Evolutionary conservation across 2,888 invertebrate species (phyloP), one percentile per base, ranked within the genome.

Genomic region (Gandaritis pyraliata): DNA sequence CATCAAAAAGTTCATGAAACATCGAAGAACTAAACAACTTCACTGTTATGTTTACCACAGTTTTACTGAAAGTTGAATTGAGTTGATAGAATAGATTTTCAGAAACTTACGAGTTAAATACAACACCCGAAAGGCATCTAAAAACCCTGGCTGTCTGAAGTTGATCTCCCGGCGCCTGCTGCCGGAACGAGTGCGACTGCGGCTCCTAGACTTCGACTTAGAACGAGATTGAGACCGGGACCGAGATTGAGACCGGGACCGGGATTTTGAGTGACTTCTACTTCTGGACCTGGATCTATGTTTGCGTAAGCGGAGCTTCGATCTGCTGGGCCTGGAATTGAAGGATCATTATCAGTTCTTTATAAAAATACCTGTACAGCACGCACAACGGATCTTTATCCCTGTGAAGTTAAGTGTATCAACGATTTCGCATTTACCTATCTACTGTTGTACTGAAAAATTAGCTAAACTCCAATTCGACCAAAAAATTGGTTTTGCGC

Each of bases 51-150:
- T 2, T n/a, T n/a, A n/a, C n/a, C n/a, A n/a, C n/a, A n/a, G n/a
- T n/a, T 23, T 6, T 23, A 23, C 23, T 23, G 23, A 5, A 6
- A 23, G 23, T 23, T 23, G 3, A 6, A 23, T 23, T 23, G 23
- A 23, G 6, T 23, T 23, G 6, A 23, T 6, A 23, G 23, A 23
- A 23, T 23, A 23, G 23, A 23, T 23, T 23, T 23, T 23, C 23
- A 23, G 23, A 23, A 30, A 41, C 87, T 82, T 64, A 92, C 91
- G 82, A 60, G 81, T 82, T 33, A 91, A 78, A 74, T 89, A 91
- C 53, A 91, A 66, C 43, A 92, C 86, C 65, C 90, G 74, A 53
- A 92, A 92, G 0, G 91, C 88, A 57, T 92, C 91, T 64, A 89
- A 65, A 68, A 91, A 83, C 0, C 83, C 77, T 0, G 90, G 89